phyloP scores from a whole-genome alignment of 2,888 invertebrate species.

The Phorcus lineatus region DNA sequence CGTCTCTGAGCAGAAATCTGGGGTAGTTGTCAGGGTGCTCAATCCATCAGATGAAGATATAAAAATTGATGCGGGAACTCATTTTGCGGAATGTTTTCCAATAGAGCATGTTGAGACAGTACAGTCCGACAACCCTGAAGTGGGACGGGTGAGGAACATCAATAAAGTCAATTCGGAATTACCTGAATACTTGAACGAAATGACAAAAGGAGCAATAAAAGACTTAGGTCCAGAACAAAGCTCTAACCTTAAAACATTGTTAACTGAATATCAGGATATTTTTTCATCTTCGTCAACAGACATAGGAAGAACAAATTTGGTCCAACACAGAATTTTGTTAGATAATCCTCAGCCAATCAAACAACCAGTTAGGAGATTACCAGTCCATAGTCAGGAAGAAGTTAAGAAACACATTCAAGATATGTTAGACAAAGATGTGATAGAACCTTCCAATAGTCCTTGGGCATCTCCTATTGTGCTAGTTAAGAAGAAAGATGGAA shows the following conservation, averaged over 20 bases:
- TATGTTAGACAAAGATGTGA: constrained; percentile 21
- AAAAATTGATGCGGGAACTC: too few species aligned
- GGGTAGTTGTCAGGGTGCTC: not conserved
- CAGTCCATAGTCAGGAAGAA: not conserved
- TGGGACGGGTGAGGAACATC: too few species aligned
- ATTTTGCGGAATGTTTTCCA: too few species aligned
- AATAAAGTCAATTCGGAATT: not conserved
- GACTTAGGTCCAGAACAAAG: not conserved
- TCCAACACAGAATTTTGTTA: constrained; percentile 7
- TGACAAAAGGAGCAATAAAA: not conserved
- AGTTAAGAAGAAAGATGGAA: constrained; percentile 20
- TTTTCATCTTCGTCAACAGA: not conserved
- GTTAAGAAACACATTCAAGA: constrained; percentile 14
- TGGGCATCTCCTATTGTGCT: constrained; percentile 22
- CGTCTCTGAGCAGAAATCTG: too few species aligned
- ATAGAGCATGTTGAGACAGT: too few species aligned
- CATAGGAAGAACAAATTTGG: not conserved
- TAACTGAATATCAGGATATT: not conserved
- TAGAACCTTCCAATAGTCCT: constrained; percentile 30
- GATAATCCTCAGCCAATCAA: constrained; percentile 17
- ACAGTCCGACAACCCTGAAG: too few species aligned
- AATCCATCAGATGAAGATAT: not conserved
- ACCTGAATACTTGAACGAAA: not conserved
- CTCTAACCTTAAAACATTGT: not conserved
- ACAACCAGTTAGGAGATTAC: not conserved